Conservation (phyloP, 2,888 invertebrate genomes). For the Euzophera pinguis region DNA sequence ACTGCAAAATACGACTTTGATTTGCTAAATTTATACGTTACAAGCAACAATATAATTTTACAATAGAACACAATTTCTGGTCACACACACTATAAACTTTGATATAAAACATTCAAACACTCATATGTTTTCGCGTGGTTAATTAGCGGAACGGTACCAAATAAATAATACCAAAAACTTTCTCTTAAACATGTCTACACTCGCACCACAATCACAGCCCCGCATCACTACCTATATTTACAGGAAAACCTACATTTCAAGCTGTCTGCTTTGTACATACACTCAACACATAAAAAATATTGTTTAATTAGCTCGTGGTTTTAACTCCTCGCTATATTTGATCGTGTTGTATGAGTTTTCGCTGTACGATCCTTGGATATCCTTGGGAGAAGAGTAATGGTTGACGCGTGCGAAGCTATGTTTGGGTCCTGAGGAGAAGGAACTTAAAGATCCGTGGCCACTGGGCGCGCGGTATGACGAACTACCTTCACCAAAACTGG, state of each 20-base stretch:
- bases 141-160: conserved; percentile 56
- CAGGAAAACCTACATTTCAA: conserved; percentile 46
- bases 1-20: too few species aligned
- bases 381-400: conserved; percentile 52
- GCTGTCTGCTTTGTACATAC: conserved; percentile 22
- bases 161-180: conserved; percentile 49
- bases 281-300: conserved; percentile 19
- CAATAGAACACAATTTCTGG: too few species aligned
- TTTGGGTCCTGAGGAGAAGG: conserved; percentile 57
- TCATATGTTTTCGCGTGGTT: conserved; percentile 12
- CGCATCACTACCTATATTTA: conserved; percentile 18
- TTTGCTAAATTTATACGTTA: too few species aligned
- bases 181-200: conserved; percentile 32
- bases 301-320: conserved; percentile 58
- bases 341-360: conserved; percentile 71
- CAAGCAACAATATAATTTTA: too few species aligned
- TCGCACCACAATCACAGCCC: conserved; percentile 28
- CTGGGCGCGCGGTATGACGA: conserved; percentile 54
- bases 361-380: conserved; percentile 61
- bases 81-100: too few species aligned
- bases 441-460: conserved; percentile 51
- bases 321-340: conserved; percentile 72
- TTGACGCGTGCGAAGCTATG: conserved; percentile 50
- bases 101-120: too few species aligned
- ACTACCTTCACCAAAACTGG: conserved; percentile 51